phyloP scores from a whole-genome alignment of 2,113 vertebrate species.

The Formicarius rufipectus region DNA sequence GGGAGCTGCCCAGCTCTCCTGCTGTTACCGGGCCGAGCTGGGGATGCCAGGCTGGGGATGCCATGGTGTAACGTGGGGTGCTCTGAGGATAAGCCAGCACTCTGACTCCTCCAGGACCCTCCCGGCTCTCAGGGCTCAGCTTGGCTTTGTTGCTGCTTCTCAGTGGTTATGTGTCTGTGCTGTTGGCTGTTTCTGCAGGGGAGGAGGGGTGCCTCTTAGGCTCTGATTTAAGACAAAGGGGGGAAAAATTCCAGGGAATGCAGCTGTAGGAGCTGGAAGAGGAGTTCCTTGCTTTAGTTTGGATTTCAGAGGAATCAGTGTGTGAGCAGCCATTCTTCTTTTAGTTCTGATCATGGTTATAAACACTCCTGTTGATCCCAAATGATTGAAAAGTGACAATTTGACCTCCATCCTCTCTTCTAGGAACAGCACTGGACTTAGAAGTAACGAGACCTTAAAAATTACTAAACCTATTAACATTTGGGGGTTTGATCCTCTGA shows the following conservation, averaged over 20 bases:
- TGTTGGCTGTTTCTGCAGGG: background rate
- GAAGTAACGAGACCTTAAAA: background rate
- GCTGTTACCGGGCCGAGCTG: background rate
- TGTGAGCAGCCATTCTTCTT: background rate
- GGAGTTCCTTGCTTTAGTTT: background rate
- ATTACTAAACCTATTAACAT: background rate
- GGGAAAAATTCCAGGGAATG: background rate
- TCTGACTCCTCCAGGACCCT: background rate
- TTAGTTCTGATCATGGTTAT: background rate
- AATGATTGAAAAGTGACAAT: background rate
- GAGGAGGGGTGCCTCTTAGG: background rate
- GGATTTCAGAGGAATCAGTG: fast-evolving
- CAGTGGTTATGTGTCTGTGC: background rate
- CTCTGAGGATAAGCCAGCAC: background rate
- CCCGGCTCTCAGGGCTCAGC: fast-evolving
- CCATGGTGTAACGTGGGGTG: background rate
- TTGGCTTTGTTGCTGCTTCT: background rate
- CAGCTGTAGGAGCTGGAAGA: background rate
- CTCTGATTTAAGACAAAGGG: background rate
- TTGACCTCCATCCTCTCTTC: background rate
- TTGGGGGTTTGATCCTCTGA: background rate
- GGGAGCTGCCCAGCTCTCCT: background rate
- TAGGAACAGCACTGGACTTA: background rate
- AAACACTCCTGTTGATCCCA: background rate
- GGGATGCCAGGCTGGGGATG: background rate